Evolutionary conservation across 2,888 invertebrate genomes (phyloP), one percentile per base, ranked within the genome.

Genomic region (Frankliniella fusca): DNA sequence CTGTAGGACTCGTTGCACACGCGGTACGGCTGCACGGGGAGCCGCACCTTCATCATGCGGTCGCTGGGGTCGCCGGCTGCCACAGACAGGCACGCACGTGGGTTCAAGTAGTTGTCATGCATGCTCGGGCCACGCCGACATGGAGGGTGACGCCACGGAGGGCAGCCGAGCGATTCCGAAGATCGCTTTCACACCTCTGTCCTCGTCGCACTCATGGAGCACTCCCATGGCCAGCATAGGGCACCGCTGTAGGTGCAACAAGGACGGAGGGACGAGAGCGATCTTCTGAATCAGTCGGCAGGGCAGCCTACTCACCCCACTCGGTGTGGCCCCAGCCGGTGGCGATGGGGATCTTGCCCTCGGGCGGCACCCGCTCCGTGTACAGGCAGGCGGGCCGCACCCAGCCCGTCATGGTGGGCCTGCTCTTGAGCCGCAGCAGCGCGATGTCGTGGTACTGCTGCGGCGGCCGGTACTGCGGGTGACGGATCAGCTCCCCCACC

Each of bases 41-140:
- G 85, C 2, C 88, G 88, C 0, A 91, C 91, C 86, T 91, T 91
- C 5, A 89, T 85, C 81, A 92, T 85, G 84, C 84, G 85, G 70
- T 88, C 86, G 9, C 86, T 85, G 15, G 83, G 85, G n/a, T 86
- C 87, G 0, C 86, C 87, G 76, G 83, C 88, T 88, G 82, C 49
- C 38, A 38, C 38, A 38, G 38, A 38, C 38, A 38, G 38, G 5
- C 38, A 5, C 38, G 5, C 38, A 38, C 38, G 38, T 38, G 3
- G 38, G 38, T 5, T 38, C 38, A 38, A 38, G 38, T 38, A 38
- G 38, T 5, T 38, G 38, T 38, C 38, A 38, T 5, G n/a, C n/a
- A n/a, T n/a, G n/a, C n/a, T n/a, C n/a, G n/a, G n/a, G n/a, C n/a
- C n/a, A n/a, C n/a, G n/a, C n/a, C n/a, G n/a, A n/a, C 38, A 38